phyloP scores from a whole-genome alignment of 2,888 invertebrate species.

The Lysandra bellargus region DNA sequence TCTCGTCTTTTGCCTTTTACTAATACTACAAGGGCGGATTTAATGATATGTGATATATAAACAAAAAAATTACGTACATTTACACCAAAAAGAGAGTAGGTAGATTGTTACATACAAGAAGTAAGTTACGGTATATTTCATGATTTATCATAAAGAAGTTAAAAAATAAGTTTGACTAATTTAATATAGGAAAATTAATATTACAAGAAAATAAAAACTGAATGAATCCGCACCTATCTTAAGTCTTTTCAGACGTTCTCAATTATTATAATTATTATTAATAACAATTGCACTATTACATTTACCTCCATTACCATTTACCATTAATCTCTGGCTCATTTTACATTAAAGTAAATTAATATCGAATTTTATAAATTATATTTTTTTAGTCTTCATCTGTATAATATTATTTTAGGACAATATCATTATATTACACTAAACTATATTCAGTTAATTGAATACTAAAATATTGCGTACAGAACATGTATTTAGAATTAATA shows the following conservation, averaged over 20 bases:
- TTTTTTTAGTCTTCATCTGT: too few species aligned
- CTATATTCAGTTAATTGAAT: background rate
- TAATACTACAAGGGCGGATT: background rate
- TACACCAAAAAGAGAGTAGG: background rate
- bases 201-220: background rate
- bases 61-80: background rate
- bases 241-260: background rate
- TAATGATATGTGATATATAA: background rate
- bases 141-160: background rate
- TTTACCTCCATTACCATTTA: too few species aligned
- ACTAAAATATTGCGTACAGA: background rate
- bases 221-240: background rate
- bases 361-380: background rate
- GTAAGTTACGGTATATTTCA: background rate
- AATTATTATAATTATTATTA: background rate
- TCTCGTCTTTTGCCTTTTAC: background rate
- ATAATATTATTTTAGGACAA: background rate
- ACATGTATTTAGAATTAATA: background rate
- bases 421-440: too few species aligned
- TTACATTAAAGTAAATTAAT: background rate
- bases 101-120: background rate
- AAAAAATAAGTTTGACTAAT: background rate
- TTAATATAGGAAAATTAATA: too few species aligned
- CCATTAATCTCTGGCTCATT: background rate
- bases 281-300: conserved; percentile 12